Evolutionary conservation across 2,113 vertebrate species (phyloP), one percentile per base, ranked within the genome.

Genomic region (Otis tarda): DNA sequence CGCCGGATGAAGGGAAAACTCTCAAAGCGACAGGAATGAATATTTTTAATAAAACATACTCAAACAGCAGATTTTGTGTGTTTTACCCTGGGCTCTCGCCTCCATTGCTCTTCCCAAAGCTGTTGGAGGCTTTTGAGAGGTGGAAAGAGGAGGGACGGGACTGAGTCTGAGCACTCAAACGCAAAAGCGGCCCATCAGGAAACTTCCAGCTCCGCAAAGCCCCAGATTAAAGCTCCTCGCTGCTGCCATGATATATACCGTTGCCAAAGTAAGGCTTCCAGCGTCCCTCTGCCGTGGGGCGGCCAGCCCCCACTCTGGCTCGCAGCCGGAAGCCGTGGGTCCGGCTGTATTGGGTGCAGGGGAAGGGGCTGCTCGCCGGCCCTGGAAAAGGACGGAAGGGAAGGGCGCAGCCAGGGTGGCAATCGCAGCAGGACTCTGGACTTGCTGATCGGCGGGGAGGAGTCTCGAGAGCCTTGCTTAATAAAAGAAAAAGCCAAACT

Each of bases 21-120:
- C 82, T 28, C 63, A 2, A 2, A 15, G 31, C 0, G 0, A 27
- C 18, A 9, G 63, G 20, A 56, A 64, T 0, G 3, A 0, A 1
- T 2, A 3, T 50, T 70, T 53, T 59, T 11, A 39, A 28, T 7
- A 30, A 55, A 53, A n/a, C 2, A 5, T 4, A 8, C 37, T 30
- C 3, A 0, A 18, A 33, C 4, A 27, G n/a, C 27, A 28, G 15
- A 50, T 19, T 2, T 13, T 45, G 33, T 12, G 22, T 1, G 3
- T 27, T 39, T 37, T 22, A 8, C 3, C 61, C 39, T 7, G 31
- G 52, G 37, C 10, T 16, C 53, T 27, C 27, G 3, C 41, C 41
- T 15, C 41, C 41, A 43, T 43, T 43, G 41, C 43, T 57, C 53
- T 50, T 33, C 56, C 68, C 56, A 56, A 56, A 63, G 35, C 55